These are phyloP conservation scores for Cheilosia impressa DNA, from an alignment of 2,888 invertebrate genomes.

Conservation along the genomic window DNA sequence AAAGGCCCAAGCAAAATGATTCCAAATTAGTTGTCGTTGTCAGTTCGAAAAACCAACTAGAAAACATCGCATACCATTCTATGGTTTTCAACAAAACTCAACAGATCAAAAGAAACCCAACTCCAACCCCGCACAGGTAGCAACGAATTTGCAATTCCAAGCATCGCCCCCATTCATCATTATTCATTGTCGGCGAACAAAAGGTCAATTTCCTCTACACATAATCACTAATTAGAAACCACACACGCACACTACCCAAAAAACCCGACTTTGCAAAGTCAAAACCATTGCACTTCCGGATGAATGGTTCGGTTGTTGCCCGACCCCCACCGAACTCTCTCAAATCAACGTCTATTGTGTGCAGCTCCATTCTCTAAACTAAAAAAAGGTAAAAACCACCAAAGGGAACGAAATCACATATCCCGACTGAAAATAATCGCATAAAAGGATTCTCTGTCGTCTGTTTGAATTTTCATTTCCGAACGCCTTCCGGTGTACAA, in stretches of 20 bases:
- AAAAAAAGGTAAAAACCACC: constrained; percentile 50
- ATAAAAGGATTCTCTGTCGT: constrained; percentile 36
- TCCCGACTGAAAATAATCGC: constrained; percentile 9
- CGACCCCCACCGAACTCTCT: constrained; percentile 4
- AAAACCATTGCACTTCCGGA: constrained; percentile 69
- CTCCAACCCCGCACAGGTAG: not conserved
- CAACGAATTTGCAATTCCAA: constrained; percentile 49
- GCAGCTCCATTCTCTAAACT: constrained; percentile 1
- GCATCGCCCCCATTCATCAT: constrained; percentile 48
- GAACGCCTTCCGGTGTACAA: constrained; percentile 67
- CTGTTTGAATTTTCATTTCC: constrained; percentile 73
- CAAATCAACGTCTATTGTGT: constrained; percentile 68
- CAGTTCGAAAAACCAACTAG: too few species aligned
- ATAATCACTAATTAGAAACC: constrained; percentile 66
- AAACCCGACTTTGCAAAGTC: constrained; percentile 41
- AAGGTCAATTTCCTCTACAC: constrained; percentile 66
- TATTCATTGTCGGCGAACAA: constrained; percentile 69
- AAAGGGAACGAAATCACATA: constrained; percentile 51
- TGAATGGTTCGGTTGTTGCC: constrained; percentile 46
- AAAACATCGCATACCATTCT: too few species aligned
- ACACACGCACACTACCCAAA: not conserved
- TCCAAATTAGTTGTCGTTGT: too few species aligned
- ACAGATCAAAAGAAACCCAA: not conserved
- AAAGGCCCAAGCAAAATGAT: too few species aligned
- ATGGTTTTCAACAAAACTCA: too few species aligned